Evolutionary conservation across 2,113 vertebrate species (phyloP).

Genomic region (Castor canadensis): DNA sequence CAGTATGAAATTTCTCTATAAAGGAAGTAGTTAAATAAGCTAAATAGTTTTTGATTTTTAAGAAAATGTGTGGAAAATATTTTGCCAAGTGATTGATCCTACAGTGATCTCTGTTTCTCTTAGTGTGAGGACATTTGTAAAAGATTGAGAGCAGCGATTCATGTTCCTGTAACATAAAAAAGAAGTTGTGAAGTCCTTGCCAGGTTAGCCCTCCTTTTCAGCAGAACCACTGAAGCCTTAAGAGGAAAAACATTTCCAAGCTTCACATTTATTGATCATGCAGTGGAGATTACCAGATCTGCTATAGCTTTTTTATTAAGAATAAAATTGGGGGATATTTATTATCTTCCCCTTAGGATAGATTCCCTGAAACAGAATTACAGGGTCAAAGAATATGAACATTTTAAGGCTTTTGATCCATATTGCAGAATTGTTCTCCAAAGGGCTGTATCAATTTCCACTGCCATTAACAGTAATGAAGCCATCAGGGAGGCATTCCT

Average conservation of each 20-base stretch:
- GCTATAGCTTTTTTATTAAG: neutral
- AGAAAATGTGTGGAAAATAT: neutral
- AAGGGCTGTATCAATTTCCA: neutral
- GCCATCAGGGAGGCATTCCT: neutral
- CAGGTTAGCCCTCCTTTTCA: neutral
- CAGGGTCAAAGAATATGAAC: neutral
- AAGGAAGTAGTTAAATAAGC: conserved; percentile 5
- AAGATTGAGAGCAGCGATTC: neutral
- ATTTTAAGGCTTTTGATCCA: conserved; percentile 41
- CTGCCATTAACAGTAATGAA: neutral
- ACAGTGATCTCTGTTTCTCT: neutral
- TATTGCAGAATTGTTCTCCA: neutral
- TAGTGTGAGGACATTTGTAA: neutral
- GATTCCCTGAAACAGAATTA: conserved; percentile 9
- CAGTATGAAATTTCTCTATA: neutral
- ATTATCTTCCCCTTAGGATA: conserved; percentile 4
- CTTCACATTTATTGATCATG: neutral
- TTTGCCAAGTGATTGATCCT: conserved; percentile 40
- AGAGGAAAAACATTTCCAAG: conserved; percentile 23
- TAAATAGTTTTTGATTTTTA: neutral
- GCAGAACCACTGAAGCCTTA: neutral
- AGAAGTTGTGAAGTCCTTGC: neutral
- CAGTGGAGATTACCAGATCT: conserved; percentile 9
- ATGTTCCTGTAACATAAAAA: conserved; percentile 1
- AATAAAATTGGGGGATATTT: neutral